A percentile compares a stretch with the other conserved stretches of the same genome.
Conservation (phyloP, 2,888 invertebrate genomes). For the Acholoe squamosa region DNA sequence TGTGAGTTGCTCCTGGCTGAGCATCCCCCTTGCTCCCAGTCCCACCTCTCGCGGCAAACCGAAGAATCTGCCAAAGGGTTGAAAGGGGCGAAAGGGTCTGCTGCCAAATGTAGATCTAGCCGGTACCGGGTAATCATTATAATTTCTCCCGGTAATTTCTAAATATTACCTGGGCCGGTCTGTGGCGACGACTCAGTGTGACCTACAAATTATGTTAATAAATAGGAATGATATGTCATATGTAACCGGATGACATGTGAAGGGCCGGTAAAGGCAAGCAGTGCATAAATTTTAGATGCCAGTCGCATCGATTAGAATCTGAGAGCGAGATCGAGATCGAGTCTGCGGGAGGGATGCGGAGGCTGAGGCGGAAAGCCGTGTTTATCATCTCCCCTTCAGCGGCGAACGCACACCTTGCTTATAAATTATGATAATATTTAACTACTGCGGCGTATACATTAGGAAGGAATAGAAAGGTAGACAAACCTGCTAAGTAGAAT, state of each 20-base stretch:
- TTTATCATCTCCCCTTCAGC: conserved; percentile 14
- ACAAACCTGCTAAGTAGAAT: conserved; percentile 36
- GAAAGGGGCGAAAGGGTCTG: not conserved
- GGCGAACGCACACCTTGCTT: conserved; percentile 61
- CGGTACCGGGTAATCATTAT: conserved; percentile 2
- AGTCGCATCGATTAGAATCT: not conserved
- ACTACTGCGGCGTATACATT: conserved; percentile 61
- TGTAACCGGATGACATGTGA: not conserved
- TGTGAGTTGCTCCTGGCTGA: not conserved
- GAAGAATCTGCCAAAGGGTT: too few relatives aligned
- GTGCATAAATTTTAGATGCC: not conserved
- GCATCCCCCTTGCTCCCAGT: too few relatives aligned
- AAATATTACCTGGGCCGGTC: not conserved
- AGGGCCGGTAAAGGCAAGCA: not conserved
- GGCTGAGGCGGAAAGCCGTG: not conserved
- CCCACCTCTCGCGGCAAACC: too few relatives aligned
- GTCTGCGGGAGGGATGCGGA: not conserved
- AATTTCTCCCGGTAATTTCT: too few relatives aligned
- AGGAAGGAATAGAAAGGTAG: conserved; percentile 28
- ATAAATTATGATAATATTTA: conserved; percentile 68
- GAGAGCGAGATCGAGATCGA: not conserved
- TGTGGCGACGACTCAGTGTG: not conserved
- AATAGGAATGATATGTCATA: conserved; percentile 36
- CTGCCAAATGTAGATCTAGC: conserved; percentile 43
- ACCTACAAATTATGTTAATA: conserved; percentile 53